These are phyloP conservation scores for Tachystola acroxantha DNA, from an alignment of 2,888 invertebrate genomes.

Conservation along the genomic window DNA sequence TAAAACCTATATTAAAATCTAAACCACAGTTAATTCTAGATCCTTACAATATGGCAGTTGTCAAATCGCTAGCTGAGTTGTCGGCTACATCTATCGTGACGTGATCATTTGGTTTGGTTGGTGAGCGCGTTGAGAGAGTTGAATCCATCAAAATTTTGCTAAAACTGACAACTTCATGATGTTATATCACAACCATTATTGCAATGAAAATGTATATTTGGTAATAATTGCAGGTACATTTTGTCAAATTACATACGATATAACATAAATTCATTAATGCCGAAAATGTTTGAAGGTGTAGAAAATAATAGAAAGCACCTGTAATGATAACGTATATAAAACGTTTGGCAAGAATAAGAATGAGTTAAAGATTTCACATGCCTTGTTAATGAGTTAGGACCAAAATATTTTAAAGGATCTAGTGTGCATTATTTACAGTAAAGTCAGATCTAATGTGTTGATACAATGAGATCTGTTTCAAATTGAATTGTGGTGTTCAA, in stretches of 20 bases:
- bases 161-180: constrained; percentile 55
- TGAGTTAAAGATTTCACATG: constrained; percentile 2
- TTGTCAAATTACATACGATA: constrained; percentile 38
- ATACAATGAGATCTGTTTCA: constrained; percentile 3
- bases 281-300: constrained; percentile 14
- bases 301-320: constrained; percentile 11
- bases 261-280: constrained; percentile 17
- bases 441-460: constrained; percentile 10
- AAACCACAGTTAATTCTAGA: constrained; percentile 58
- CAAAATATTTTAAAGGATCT: neutral
- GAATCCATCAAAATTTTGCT: constrained; percentile 34
- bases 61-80: constrained; percentile 74
- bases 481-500: neutral
- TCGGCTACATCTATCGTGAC: constrained; percentile 17
- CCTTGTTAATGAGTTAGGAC: neutral
- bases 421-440: neutral
- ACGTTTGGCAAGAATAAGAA: constrained; percentile 15
- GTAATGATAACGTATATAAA: constrained; percentile 3
- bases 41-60: constrained; percentile 77
- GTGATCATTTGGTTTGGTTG: constrained; percentile 50
- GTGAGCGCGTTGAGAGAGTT: constrained; percentile 48
- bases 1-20: constrained; percentile 35
- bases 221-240: constrained; percentile 64
- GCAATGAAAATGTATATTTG: constrained; percentile 66
- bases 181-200: constrained; percentile 73